A percentile compares a stretch with the other conserved stretches of the same genome.
Conservation (phyloP, 2,113 vertebrate genomes). For the Atherinomorus stipes region DNA sequence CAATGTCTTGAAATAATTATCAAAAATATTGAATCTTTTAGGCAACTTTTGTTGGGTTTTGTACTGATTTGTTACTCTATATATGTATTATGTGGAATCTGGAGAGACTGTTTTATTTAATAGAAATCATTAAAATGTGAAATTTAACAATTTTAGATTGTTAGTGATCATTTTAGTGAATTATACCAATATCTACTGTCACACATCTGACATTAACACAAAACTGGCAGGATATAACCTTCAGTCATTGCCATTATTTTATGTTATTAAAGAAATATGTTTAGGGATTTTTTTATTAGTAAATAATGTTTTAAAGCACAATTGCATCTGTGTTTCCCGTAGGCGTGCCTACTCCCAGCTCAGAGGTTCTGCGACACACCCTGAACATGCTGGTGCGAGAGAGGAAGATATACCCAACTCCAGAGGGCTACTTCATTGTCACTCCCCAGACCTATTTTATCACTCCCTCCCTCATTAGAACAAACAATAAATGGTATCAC, state of each 20-base stretch:
- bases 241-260: too few species aligned
- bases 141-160: neutral
- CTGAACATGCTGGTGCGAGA: slow-evolving; percentile 98
- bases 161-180: too few species aligned
- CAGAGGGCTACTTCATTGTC: slow-evolving; percentile 99
- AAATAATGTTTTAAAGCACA: neutral
- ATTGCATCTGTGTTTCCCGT: slow-evolving; percentile 26
- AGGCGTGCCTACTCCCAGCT: slow-evolving; percentile 98
- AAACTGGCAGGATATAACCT: too few species aligned
- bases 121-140: neutral
- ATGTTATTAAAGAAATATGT: too few species aligned
- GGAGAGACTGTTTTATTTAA: neutral
- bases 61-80: neutral
- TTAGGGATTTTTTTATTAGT: too few species aligned
- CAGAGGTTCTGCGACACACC: slow-evolving; percentile 96
- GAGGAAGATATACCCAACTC: slow-evolving; percentile 98
- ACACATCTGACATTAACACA: too few species aligned
- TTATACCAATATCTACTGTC: too few species aligned
- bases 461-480: slow-evolving; percentile 96
- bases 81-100: neutral
- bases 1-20: too few species aligned
- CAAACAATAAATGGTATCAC: slow-evolving; percentile 93
- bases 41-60: neutral
- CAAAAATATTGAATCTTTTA: neutral
- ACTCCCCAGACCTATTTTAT: slow-evolving; percentile 99